Conservation (phyloP, 1,140 invertebrate species). For the Amyelois transitella region DNA sequence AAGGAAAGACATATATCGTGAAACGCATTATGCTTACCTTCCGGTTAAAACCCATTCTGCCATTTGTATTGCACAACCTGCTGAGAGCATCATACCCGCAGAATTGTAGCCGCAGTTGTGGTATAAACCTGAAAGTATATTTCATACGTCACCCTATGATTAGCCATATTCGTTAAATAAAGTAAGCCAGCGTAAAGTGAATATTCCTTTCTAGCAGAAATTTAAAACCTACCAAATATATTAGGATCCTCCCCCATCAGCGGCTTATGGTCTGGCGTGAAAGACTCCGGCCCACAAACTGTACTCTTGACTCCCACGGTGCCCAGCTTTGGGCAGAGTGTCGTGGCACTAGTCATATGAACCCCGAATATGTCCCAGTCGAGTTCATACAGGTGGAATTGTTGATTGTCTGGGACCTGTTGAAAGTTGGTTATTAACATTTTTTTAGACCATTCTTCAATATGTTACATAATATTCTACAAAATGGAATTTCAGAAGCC, state of each 20-base stretch:
- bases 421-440: no score
- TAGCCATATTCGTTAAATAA: not conserved
- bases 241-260: constrained; percentile 82
- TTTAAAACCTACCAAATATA: constrained; percentile 72
- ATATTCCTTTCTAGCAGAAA: no score
- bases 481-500: no score
- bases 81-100: constrained; percentile 92
- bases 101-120: constrained; percentile 93
- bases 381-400: constrained; percentile 89
- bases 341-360: constrained; percentile 83
- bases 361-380: constrained; percentile 89
- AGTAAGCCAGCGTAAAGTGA: not conserved
- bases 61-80: constrained; percentile 88
- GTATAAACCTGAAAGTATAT: constrained; percentile 77
- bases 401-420: constrained; percentile 83
- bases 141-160: not conserved
- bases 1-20: no score
- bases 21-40: constrained; percentile 49
- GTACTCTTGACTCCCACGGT: constrained; percentile 88
- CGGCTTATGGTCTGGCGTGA: constrained; percentile 93
- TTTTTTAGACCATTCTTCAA: no score
- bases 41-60: constrained; percentile 89
- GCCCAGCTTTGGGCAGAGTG: constrained; percentile 83
- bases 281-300: constrained; percentile 89
- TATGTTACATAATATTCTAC: no score